A percentile compares a stretch with the other conserved stretches of the same genome.
Conservation (phyloP, 2,888 invertebrate genomes). For the Synergus umbraculus region DNA sequence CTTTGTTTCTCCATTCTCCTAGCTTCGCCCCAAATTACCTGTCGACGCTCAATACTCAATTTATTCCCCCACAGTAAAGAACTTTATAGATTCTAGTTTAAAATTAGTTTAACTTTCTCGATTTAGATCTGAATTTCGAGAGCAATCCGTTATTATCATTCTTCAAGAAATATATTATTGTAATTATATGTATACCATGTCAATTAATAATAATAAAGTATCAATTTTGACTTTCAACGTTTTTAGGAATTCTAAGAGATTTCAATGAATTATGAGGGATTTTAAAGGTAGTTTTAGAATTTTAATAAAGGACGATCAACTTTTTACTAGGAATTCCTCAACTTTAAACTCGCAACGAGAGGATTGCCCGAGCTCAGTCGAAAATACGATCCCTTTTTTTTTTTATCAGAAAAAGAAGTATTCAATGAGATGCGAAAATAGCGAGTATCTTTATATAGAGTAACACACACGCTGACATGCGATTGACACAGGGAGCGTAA, state of each 20-base stretch:
- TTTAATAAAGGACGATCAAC: not conserved
- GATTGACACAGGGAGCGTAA: conserved; percentile 34
- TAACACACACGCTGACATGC: not conserved
- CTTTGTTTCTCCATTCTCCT: conserved; percentile 56
- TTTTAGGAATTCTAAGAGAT: too few relatives aligned
- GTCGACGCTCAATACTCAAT: conserved; percentile 52
- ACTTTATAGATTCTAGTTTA: conserved; percentile 6
- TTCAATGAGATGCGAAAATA: conserved; percentile 10
- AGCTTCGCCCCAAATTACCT: conserved; percentile 56
- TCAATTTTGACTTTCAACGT: too few relatives aligned
- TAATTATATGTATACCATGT: too few relatives aligned
- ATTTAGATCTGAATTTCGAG: not conserved
- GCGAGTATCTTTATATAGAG: conserved; percentile 13
- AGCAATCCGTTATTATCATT: not conserved
- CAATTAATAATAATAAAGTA: too few relatives aligned
- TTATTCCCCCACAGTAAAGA: conserved; percentile 29
- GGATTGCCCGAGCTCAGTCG: not conserved
- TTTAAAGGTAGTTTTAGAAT: not conserved
- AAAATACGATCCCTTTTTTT: not conserved
- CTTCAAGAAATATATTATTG: not conserved
- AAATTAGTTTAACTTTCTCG: not conserved
- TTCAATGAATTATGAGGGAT: too few relatives aligned
- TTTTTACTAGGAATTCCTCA: not conserved
- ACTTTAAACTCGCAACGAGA: not conserved
- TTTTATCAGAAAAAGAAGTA: conserved; percentile 12